Evolutionary conservation across 2,113 vertebrate species (phyloP).

Genomic region (Odocoileus hemionus): DNA sequence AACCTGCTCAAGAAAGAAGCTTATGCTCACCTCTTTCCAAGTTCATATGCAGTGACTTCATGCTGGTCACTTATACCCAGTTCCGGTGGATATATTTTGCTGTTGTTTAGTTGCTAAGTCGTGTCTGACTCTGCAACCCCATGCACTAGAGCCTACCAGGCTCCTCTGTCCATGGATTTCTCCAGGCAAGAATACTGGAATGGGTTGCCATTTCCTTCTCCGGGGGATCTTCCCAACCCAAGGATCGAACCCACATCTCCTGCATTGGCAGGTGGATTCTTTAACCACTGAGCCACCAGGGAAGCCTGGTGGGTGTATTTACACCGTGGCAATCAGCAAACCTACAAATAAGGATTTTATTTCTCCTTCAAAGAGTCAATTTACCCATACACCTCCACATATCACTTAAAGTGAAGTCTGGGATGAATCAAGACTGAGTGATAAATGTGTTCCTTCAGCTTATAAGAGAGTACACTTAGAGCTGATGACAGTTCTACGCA

Average conservation of each 20-base stretch:
- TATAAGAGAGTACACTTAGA: background rate
- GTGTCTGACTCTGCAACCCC: accelerated
- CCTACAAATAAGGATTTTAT: background rate
- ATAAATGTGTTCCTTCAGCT: background rate
- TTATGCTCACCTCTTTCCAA: background rate
- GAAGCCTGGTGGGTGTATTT: background rate
- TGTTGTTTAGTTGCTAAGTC: background rate
- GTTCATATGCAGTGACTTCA: background rate
- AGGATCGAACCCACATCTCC: accelerated
- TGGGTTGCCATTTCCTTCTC: background rate
- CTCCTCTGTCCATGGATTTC: background rate
- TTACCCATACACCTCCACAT: background rate
- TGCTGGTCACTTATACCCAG: background rate
- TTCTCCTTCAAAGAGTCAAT: background rate
- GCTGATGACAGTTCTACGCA: background rate
- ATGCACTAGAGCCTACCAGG: background rate
- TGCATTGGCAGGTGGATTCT: background rate
- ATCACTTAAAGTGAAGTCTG: background rate
- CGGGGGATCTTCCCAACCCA: background rate
- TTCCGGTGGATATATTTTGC: background rate
- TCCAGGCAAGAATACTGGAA: background rate
- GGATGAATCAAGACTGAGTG: background rate
- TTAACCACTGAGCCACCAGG: background rate
- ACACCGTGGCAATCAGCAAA: background rate
- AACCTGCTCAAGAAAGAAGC: background rate